Percentiles rank a stretch among this genome's conserved stretches.
phyloP scores from a whole-genome alignment of 1,140 invertebrate species.

The Drosophila asahinai region DNA sequence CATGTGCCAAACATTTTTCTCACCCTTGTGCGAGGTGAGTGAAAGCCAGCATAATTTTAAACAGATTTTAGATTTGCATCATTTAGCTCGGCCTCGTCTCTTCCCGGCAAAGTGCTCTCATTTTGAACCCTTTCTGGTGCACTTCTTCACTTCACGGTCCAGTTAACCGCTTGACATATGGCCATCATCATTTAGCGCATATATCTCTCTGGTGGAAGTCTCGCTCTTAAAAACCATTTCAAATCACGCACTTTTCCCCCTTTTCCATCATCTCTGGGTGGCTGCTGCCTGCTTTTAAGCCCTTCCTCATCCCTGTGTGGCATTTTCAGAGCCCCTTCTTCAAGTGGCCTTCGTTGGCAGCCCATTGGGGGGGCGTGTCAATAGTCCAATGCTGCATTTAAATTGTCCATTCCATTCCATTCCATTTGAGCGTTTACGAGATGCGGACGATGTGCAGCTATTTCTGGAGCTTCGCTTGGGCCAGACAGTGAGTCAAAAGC shows the following conservation, averaged over 20 bases:
- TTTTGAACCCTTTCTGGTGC: neutral
- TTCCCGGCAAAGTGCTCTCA: neutral
- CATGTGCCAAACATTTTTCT: conserved; percentile 6
- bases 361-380: conserved; percentile 71
- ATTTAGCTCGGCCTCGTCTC: neutral
- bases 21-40: neutral
- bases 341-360: conserved; percentile 34
- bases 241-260: conserved; percentile 53
- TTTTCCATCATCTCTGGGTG: neutral
- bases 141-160: conserved; percentile 28
- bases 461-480: conserved; percentile 29
- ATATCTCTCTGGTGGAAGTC: conserved; percentile 33
- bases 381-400: conserved; percentile 70
- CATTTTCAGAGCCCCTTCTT: no score
- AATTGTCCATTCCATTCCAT: conserved; percentile 63
- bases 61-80: conserved; percentile 6
- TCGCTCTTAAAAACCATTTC: conserved; percentile 65
- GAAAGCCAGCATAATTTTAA: conserved; percentile 18
- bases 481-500: conserved; percentile 4
- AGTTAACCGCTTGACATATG: conserved; percentile 71
- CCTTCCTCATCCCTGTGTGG: neutral
- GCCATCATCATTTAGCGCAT: conserved; percentile 65
- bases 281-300: neutral
- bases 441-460: conserved; percentile 61
- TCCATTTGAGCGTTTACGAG: conserved; percentile 69